A percentile compares a stretch with the other conserved stretches of the same genome.
Evolutionary conservation across 2,113 vertebrate species (phyloP).

Genomic region (Theristicus caerulescens): DNA sequence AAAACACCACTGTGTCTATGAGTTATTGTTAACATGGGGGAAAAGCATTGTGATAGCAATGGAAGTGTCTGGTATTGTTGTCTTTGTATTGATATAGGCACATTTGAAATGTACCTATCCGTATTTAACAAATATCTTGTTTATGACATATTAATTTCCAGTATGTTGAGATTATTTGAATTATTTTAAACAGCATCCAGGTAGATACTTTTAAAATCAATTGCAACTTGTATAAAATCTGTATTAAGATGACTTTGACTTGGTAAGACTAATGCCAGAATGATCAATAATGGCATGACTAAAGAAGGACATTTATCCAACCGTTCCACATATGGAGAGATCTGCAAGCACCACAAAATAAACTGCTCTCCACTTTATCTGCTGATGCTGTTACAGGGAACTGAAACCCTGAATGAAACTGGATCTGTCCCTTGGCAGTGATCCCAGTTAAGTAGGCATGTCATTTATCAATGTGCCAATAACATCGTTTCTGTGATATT

Average conservation of each 20-base stretch:
- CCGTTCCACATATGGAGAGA: neutral
- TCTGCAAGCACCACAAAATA: slow-evolving; percentile 20
- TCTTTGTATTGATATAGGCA: neutral
- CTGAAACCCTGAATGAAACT: slow-evolving; percentile 32
- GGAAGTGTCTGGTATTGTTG: neutral
- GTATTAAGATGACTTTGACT: neutral
- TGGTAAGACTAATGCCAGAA: slow-evolving; percentile 5
- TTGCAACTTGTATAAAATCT: neutral
- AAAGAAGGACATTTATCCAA: slow-evolving; percentile 6
- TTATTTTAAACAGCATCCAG: neutral
- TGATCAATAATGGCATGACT: slow-evolving; percentile 22
- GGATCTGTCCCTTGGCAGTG: slow-evolving; percentile 45
- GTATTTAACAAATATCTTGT: neutral
- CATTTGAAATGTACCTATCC: neutral
- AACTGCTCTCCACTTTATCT: slow-evolving; percentile 29
- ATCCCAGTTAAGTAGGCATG: slow-evolving; percentile 34
- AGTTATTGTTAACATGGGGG: neutral
- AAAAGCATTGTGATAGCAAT: neutral
- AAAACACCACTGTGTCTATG: neutral
- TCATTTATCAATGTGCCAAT: slow-evolving; percentile 58
- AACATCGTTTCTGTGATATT: slow-evolving; percentile 6
- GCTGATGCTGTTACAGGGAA: slow-evolving; percentile 14
- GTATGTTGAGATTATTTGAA: neutral
- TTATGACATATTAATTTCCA: neutral
- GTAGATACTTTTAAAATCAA: neutral